These are phyloP conservation scores for Acanthopleura granulata DNA, from an alignment of 2,888 invertebrate genomes.

Conservation along the genomic window DNA sequence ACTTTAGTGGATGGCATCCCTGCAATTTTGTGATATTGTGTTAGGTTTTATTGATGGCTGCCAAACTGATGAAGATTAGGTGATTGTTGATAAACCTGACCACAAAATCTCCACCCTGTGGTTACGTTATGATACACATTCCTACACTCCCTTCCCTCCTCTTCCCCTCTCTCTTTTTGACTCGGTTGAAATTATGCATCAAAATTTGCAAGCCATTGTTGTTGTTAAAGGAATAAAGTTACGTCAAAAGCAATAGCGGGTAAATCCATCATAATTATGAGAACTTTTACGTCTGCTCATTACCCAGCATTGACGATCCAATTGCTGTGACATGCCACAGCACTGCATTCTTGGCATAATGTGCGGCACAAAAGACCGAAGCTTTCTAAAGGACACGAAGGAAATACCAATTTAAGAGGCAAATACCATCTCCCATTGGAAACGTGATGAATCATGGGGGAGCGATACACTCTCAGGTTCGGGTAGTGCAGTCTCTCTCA, in stretches of 20 bases:
- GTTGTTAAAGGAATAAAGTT: neutral
- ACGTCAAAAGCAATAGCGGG: neutral
- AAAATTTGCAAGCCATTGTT: conserved; percentile 5
- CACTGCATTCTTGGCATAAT: too few species aligned
- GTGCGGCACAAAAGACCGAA: too few species aligned
- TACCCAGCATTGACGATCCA: too few species aligned
- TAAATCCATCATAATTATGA: conserved; percentile 1
- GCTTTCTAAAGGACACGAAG: neutral
- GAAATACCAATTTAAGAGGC: neutral
- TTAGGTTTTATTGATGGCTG: neutral
- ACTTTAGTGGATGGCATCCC: neutral
- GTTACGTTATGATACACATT: neutral
- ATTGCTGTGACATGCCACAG: too few species aligned
- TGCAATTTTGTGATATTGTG: conserved; percentile 10
- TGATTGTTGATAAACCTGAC: neutral
- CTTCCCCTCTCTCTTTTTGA: neutral
- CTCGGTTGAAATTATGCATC: neutral
- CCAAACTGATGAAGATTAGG: too few species aligned
- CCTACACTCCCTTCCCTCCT: neutral
- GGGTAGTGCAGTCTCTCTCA: too few species aligned
- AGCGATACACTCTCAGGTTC: too few species aligned
- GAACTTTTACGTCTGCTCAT: neutral
- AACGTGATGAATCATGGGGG: too few species aligned
- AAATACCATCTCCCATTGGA: too few species aligned
- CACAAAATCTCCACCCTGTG: neutral